These are phyloP conservation scores for Andrena flavipes DNA, from an alignment of 2,888 invertebrate genomes.

Conservation along the genomic window DNA sequence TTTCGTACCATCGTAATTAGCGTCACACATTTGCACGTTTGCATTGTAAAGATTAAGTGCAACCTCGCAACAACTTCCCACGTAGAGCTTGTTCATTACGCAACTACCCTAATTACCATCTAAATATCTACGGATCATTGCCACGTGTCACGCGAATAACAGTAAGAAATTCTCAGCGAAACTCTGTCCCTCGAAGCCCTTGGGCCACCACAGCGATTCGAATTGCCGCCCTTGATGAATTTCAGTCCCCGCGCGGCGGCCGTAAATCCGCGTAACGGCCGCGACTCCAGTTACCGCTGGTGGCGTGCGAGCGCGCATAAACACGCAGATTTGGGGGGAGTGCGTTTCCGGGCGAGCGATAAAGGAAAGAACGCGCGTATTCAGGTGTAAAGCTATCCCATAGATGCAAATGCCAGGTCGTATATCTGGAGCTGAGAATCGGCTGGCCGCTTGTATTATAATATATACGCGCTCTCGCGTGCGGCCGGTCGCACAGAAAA, in stretches of 20 bases:
- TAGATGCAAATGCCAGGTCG: slow-evolving; percentile 40
- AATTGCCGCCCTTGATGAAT: slow-evolving; percentile 9
- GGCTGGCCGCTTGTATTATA: neutral
- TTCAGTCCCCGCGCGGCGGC: neutral
- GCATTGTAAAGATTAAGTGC: neutral
- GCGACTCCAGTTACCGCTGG: neutral
- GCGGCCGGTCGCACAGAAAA: neutral
- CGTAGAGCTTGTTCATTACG: too few species aligned
- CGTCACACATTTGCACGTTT: neutral
- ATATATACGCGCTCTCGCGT: slow-evolving; percentile 14
- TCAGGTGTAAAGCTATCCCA: slow-evolving; percentile 48
- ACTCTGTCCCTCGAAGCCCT: neutral
- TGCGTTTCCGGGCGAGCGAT: slow-evolving; percentile 9
- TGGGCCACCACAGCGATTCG: neutral
- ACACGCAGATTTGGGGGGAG: slow-evolving; percentile 8
- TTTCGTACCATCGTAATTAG: neutral
- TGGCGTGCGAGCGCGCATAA: neutral
- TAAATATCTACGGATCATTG: too few species aligned
- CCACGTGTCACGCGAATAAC: too few species aligned
- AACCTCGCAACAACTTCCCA: too few species aligned
- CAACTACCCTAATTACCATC: too few species aligned
- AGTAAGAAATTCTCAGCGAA: too few species aligned
- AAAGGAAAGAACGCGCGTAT: slow-evolving; percentile 36
- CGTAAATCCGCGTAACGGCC: neutral
- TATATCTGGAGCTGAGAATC: slow-evolving; percentile 35